These are phyloP conservation scores for Petrolisthes manimaculis DNA, from an alignment of 2,888 invertebrate genomes.

Conservation along the genomic window DNA sequence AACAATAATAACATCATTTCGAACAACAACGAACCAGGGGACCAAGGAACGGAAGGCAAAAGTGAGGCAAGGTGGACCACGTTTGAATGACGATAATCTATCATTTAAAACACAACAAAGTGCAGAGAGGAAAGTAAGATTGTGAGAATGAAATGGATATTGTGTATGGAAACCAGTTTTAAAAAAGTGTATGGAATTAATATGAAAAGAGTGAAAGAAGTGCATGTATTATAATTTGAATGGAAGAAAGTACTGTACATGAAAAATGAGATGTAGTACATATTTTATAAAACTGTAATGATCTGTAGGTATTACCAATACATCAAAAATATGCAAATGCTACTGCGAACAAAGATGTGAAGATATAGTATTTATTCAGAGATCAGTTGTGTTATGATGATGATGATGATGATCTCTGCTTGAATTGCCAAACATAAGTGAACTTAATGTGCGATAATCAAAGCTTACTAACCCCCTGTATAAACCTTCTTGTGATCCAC, in stretches of 20 bases:
- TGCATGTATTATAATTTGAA: neutral
- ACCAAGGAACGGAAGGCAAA: neutral
- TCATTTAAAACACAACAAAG: neutral
- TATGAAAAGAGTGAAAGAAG: neutral
- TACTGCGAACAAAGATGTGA: no score
- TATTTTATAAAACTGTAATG: neutral
- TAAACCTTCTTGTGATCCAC: no score
- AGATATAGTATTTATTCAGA: no score
- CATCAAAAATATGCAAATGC: no score
- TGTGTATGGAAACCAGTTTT: neutral
- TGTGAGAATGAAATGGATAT: neutral
- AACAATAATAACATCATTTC: neutral
- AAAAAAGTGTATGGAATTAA: neutral
- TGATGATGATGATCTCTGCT: no score
- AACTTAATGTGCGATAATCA: no score
- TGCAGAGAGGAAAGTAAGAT: neutral
- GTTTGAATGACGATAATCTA: neutral
- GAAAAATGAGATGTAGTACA: neutral
- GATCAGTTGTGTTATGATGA: no score
- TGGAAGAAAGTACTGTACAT: neutral
- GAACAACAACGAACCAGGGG: conserved; percentile 10
- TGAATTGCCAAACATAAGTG: no score
- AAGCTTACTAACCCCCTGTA: no score
- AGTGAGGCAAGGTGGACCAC: neutral
- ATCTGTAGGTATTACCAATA: neutral